These are phyloP conservation scores for Camptogramma bilineatum DNA, from an alignment of 2,888 invertebrate species.

Conservation along the genomic window DNA sequence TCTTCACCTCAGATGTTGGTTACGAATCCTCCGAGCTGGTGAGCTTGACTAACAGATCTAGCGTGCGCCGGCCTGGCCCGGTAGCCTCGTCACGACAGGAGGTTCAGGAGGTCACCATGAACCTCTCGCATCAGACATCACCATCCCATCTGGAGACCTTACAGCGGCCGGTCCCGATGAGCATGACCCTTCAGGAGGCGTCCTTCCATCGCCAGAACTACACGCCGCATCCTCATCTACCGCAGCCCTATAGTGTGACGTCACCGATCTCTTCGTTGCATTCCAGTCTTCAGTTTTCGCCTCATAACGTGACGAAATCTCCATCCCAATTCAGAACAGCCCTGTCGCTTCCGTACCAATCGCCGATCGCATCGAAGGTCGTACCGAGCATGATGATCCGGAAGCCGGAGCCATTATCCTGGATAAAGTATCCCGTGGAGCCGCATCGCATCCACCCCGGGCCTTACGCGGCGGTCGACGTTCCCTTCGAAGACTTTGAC, in stretches of 20 bases:
- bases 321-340: neutral
- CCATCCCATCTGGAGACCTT: slow-evolving; percentile 21
- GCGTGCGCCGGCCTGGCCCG: neutral
- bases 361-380: neutral
- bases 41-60: neutral
- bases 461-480: slow-evolving; percentile 20
- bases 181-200: slow-evolving; percentile 18
- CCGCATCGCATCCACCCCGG: slow-evolving; percentile 19
- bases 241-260: neutral
- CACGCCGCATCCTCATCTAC: neutral
- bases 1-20: too few species aligned
- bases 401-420: slow-evolving; percentile 31
- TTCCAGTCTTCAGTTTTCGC: slow-evolving; percentile 3
- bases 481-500: slow-evolving; percentile 22
- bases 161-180: slow-evolving; percentile 6
- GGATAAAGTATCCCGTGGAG: slow-evolving; percentile 33
- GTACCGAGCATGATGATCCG: slow-evolving; percentile 6
- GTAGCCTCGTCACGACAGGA: slow-evolving; percentile 1
- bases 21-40: neutral
- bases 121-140: neutral
- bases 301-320: slow-evolving; percentile 1
- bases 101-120: slow-evolving; percentile 21
- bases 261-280: slow-evolving; percentile 9
- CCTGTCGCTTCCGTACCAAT: slow-evolving; percentile 9
- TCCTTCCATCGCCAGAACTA: slow-evolving; percentile 24